phyloP scores from a whole-genome alignment of 2,113 vertebrate genomes.

The Oryzias celebensis region DNA sequence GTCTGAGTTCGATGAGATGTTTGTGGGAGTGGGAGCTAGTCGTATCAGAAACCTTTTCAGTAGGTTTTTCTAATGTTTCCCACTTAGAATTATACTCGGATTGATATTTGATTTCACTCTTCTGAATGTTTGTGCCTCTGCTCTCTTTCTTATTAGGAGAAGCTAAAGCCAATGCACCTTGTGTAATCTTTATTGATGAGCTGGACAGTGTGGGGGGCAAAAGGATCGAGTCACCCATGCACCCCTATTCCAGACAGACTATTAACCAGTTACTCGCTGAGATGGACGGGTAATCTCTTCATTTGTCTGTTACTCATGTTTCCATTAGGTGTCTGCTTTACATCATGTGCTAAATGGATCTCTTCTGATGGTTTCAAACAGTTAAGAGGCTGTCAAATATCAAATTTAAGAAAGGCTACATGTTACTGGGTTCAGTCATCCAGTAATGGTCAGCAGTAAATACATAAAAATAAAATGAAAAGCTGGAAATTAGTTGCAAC shows the following conservation, averaged over 20 bases:
- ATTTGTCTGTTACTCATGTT: not conserved
- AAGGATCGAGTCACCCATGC: conserved; percentile 97
- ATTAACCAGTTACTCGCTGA: conserved; percentile 99
- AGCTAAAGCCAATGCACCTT: conserved; percentile 94
- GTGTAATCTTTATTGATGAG: conserved; percentile 98
- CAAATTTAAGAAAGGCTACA: too few relatives aligned
- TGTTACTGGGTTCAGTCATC: too few relatives aligned
- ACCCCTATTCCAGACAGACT: conserved; percentile 97
- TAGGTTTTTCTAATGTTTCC: conserved; percentile 62
- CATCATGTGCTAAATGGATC: too few relatives aligned
- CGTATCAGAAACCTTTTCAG: conserved; percentile 97
- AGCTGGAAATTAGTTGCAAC: too few relatives aligned
- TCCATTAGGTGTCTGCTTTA: not conserved
- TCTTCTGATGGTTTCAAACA: too few relatives aligned
- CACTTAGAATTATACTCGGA: not conserved
- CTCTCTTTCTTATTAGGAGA: conserved; percentile 77
- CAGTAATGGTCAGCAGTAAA: too few relatives aligned
- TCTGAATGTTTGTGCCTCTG: not conserved
- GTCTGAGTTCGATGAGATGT: conserved; percentile 99
- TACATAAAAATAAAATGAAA: too few relatives aligned
- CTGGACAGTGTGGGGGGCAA: conserved; percentile 98
- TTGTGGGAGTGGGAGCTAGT: conserved; percentile 96
- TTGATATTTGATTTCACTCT: not conserved
- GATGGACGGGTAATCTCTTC: conserved; percentile 90
- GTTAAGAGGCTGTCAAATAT: too few relatives aligned